Base-by-base conservation (phyloP, 1,140 invertebrate genomes). In the Glossosoma conforme region DNA sequence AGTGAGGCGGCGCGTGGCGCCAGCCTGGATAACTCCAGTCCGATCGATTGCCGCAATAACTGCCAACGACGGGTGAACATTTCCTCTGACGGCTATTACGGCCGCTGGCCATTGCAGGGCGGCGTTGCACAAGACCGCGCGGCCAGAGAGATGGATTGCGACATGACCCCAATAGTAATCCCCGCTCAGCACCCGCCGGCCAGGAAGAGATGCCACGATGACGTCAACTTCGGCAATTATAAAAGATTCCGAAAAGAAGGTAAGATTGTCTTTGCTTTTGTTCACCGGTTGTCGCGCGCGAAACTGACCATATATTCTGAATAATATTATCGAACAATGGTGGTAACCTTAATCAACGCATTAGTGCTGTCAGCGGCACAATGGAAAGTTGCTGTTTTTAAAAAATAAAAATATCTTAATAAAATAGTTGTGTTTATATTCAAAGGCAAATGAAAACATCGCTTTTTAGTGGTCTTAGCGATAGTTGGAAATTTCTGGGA, bases 141-240 rank as follows among this genome's bases (percentile, higher is more conserved):
- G 24, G 41, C 46, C 17, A 44, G 48, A 28, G 15, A 20, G 10
- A 51, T 51, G 48, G 48, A 51, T 51, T 51, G 48, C 32, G 48
- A 51, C 21, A 51, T 51, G 48, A 13, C 41, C 22, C 41, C 40
- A 20, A 51, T 51, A 38, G n/a, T n/a, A n/a, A n/a, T 44, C 48
- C 22, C 42, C 41, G 32, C 18, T 28, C 37, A 30, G 17, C 17
- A 11, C 47, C 10, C 41, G 41, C 32, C 44, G 25, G 41, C 41
- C 48, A 51, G 48, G 20, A 51, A 51, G 38, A 51, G 48, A 18
- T 22, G 19, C 11, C 18, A 11, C 32, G 48, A 51, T 44, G 48
- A 51, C 41, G 48, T 51, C 48, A 51, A 40, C 41, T 51, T 33
- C 30, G 48, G 20, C 44, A 51, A 25, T 51, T 44, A 17, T 42